A percentile compares a stretch with the other conserved stretches of the same genome.
phyloP scores from a whole-genome alignment of 2,797 vertebrate species.

The Enteromius viviparus region DNA sequence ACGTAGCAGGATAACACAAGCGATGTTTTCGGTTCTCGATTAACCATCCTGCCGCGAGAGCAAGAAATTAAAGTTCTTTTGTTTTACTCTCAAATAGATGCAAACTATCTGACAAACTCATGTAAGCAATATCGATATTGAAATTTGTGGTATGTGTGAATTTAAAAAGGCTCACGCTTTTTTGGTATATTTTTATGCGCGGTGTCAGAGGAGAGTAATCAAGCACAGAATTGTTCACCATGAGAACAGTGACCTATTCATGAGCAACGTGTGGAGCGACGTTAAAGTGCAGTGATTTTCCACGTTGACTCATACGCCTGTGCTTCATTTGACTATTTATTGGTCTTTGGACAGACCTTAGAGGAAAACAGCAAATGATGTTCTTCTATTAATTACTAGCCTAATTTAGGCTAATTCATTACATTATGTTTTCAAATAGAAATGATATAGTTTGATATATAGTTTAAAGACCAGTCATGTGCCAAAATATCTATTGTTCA shows the following conservation, averaged over 20 bases:
- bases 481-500: background rate
- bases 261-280: constrained; percentile 18
- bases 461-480: background rate
- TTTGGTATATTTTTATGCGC: background rate
- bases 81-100: background rate
- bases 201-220: constrained; percentile 51
- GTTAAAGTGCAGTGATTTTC: constrained; percentile 58
- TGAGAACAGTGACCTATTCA: constrained; percentile 58
- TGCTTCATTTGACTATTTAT: background rate
- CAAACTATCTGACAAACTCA: background rate
- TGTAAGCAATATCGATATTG: background rate
- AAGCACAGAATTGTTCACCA: constrained; percentile 41
- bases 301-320: constrained; percentile 34
- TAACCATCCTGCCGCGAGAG: constrained; percentile 60
- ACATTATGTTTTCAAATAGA: background rate
- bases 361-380: background rate
- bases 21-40: constrained; percentile 54
- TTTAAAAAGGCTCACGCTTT: background rate
- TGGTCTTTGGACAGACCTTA: background rate
- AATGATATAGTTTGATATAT: too few species aligned
- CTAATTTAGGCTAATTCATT: background rate
- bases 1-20: constrained; percentile 38
- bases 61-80: background rate
- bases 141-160: background rate
- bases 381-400: background rate